phyloP scores from a whole-genome alignment of 2,888 invertebrate genomes.

The Drosophila neonasuta region DNA sequence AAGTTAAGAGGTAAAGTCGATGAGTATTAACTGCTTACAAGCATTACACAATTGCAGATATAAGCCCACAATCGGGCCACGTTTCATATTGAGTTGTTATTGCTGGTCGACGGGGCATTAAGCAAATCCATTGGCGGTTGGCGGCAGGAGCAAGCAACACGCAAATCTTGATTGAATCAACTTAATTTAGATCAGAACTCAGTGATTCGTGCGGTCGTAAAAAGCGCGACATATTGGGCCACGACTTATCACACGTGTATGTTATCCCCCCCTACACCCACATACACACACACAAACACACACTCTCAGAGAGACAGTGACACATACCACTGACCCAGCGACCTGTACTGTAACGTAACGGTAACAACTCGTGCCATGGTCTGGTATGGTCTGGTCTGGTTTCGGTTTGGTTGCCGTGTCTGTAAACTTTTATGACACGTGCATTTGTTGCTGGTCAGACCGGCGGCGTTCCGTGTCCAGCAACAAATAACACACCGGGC shows the following conservation, averaged over 20 bases:
- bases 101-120: slow-evolving; percentile 57
- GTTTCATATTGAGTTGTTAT: slow-evolving; percentile 70
- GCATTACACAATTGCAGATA: slow-evolving; percentile 52
- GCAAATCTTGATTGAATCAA: slow-evolving; percentile 76
- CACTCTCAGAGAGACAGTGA: background rate
- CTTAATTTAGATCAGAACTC: slow-evolving; percentile 73
- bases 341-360: slow-evolving; percentile 49
- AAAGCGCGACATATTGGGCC: slow-evolving; percentile 74
- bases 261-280: slow-evolving; percentile 19
- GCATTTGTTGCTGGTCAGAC: slow-evolving; percentile 47
- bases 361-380: slow-evolving; percentile 56
- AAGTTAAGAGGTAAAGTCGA: slow-evolving; percentile 31
- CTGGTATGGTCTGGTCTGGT: slow-evolving; percentile 1
- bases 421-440: slow-evolving; percentile 76
- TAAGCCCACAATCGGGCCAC: slow-evolving; percentile 65
- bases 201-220: slow-evolving; percentile 75
- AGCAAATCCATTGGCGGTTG: slow-evolving; percentile 68
- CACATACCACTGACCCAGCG: slow-evolving; percentile 53
- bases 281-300: background rate
- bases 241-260: slow-evolving; percentile 73
- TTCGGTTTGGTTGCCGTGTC: slow-evolving; percentile 44
- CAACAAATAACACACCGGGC: slow-evolving; percentile 62
- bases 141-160: slow-evolving; percentile 44
- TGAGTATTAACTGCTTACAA: slow-evolving; percentile 58
- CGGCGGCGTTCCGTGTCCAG: slow-evolving; percentile 42